Evolutionary conservation across 2,113 vertebrate genomes (phyloP).

Genomic region (Phalacrocorax aristotelis): DNA sequence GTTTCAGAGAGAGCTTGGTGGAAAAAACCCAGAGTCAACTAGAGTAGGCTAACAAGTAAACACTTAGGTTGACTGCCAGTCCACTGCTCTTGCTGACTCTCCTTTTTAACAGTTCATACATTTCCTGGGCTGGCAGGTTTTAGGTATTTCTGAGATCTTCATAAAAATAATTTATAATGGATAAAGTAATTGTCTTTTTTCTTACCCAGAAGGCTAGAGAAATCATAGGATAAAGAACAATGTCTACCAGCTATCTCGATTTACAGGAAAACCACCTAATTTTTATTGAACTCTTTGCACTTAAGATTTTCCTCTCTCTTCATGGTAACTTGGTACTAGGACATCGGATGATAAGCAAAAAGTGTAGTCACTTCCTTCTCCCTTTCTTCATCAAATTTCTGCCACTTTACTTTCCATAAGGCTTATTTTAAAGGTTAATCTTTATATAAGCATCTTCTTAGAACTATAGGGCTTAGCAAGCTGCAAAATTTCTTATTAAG

Average conservation of each 20-base stretch:
- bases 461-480: background rate
- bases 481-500: conserved; percentile 39
- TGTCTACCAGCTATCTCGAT: background rate
- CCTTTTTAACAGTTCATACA: background rate
- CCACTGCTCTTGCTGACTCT: background rate
- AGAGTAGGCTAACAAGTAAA: background rate
- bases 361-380: background rate
- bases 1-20: background rate
- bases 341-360: background rate
- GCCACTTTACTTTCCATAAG: background rate
- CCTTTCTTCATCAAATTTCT: background rate
- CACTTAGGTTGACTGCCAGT: background rate
- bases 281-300: background rate
- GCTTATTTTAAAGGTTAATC: conserved; percentile 41
- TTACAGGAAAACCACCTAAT: background rate
- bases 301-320: background rate
- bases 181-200: background rate
- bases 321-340: background rate
- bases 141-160: background rate
- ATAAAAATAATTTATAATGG: background rate
- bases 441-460: conserved; percentile 16
- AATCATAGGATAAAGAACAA: background rate
- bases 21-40: background rate
- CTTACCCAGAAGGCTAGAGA: background rate
- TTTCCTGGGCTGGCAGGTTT: background rate